Conservation (phyloP, 2,113 vertebrate genomes). For the Lophura nycthemera region DNA sequence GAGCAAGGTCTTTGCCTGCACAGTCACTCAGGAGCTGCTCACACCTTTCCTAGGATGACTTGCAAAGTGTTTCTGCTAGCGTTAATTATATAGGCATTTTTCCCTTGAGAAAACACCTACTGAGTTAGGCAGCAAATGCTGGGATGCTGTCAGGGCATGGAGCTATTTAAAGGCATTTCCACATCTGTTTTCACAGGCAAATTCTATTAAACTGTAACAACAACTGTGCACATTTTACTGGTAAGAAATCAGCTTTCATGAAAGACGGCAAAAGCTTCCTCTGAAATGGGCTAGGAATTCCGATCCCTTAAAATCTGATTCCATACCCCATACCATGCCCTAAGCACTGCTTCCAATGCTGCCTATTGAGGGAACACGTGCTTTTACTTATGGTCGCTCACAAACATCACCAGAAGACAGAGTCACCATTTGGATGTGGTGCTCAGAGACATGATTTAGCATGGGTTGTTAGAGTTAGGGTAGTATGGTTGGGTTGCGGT, state of each 20-base stretch:
- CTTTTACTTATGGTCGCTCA: too few species aligned
- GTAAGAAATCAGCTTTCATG: background rate
- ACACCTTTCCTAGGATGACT: background rate
- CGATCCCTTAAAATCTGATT: background rate
- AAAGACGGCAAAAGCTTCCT: background rate
- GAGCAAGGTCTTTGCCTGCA: background rate
- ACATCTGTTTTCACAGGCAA: slow-evolving; percentile 31
- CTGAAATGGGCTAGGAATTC: background rate
- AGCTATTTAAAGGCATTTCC: background rate
- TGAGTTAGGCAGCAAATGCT: background rate
- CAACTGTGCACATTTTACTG: background rate
- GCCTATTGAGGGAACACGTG: too few species aligned
- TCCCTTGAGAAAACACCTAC: background rate
- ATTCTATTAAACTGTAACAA: background rate
- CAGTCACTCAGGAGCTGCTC: background rate
- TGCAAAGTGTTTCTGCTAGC: background rate
- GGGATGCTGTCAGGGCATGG: background rate
- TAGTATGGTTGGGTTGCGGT: too few species aligned
- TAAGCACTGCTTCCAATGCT: too few species aligned
- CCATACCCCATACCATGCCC: background rate
- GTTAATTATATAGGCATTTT: background rate
- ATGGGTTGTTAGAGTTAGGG: too few species aligned
- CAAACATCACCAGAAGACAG: too few species aligned
- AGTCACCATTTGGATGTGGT: too few species aligned
- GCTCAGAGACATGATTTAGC: too few species aligned